Percentiles rank a stretch among this genome's conserved stretches.
Conservation (phyloP, 2,797 vertebrate genomes). For the Euthynnus affinis region DNA sequence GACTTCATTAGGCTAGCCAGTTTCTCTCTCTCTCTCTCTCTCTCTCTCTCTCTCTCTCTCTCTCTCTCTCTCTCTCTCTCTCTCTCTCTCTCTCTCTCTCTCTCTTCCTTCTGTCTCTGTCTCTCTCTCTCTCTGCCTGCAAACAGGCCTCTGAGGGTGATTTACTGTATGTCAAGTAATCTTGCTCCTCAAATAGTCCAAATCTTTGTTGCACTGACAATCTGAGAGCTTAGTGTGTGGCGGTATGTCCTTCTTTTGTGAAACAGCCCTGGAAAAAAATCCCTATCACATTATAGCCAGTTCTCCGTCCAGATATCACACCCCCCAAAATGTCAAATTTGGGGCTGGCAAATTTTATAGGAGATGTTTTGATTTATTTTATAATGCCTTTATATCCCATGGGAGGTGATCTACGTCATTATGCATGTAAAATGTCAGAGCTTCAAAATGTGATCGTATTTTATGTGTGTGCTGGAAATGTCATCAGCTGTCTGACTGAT, state of each 20-base stretch:
- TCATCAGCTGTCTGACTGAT: constrained; percentile 56
- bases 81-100: constrained; percentile 19
- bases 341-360: not conserved
- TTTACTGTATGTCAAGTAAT: constrained; percentile 55
- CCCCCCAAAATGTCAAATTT: not conserved
- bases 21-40: constrained; percentile 20
- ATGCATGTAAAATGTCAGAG: constrained; percentile 66
- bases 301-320: constrained; percentile 16
- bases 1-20: constrained; percentile 70
- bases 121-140: constrained; percentile 29
- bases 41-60: constrained; percentile 22
- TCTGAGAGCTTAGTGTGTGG: not conserved
- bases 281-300: not conserved
- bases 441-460: constrained; percentile 49
- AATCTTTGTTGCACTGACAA: constrained; percentile 26
- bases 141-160: constrained; percentile 46
- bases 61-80: constrained; percentile 29
- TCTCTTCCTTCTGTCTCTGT: constrained; percentile 3
- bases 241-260: not conserved
- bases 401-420: constrained; percentile 37
- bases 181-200: constrained; percentile 50
- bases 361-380: constrained; percentile 46
- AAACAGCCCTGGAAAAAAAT: not conserved
- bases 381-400: constrained; percentile 18
- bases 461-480: constrained; percentile 62